Evolutionary conservation across 2,113 vertebrate genomes (phyloP), one percentile per base, ranked within the genome.

Genomic region (Buteo buteo): DNA sequence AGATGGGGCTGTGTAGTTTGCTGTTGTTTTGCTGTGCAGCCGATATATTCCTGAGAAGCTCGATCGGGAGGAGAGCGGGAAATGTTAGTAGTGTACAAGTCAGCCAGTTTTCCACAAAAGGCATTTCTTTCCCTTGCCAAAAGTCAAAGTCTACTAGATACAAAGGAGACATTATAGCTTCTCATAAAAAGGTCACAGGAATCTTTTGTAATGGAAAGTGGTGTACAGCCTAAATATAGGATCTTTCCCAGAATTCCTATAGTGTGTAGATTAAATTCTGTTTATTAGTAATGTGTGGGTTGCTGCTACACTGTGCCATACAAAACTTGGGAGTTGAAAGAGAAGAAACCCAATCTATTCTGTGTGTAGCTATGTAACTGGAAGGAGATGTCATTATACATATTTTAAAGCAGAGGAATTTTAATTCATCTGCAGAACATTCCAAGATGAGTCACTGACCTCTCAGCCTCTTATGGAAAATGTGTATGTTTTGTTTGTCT

Each of bases 111-210:
- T 91, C 62, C 79, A 93, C 78, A 93, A 91, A 76, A 94, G 62
- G 16, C 83, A 58, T 84, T 89, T 94, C 61, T 91, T 89, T 93
- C 71, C 71, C 42, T 86, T 94, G 94, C 94, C 95, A 97, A 88
- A 93, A 96, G 84, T 87, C 89, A 73, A 91, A 95, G 91, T 88
- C 89, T 93, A 10, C 84, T 77, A 34, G 64, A 90, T 85, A 97
- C 97, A 97, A 97, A 94, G 94, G 67, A 97, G 64, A 79, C 87
- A 95, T 97, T 96, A 94, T 96, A 88, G 13, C n/a, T 73, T 90
- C 94, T 66, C 71, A 93, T 87, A 95, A 90, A 97, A 96, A 90
- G 84, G 89, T 97, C 94, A 96, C 70, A 95, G 90, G 86, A 94
- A 89, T 62, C 93, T 94, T 95, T 96, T 95, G 74, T 87, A 87